Base-by-base conservation (phyloP, 2,888 invertebrate species). In the Microdon myrmicae region DNA sequence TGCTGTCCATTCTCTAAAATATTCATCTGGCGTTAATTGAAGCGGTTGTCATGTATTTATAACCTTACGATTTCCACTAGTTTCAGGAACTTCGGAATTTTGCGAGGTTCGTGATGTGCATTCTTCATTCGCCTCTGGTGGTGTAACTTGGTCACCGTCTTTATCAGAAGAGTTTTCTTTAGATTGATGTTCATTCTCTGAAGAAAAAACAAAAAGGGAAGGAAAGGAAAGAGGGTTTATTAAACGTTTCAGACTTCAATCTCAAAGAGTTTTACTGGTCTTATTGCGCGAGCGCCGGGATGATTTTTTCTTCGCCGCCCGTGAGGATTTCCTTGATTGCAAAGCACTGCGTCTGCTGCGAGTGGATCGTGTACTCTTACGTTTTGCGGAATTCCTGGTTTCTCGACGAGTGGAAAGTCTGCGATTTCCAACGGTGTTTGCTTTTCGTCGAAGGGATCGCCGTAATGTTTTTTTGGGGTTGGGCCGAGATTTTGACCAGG, bases 391-490 rank as follows among this genome's bases (percentile, higher is more conserved):
- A 12, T 32, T 12, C 13, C 35, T 13, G 4, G 28, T 9, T 20
- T 58, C 51, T 16, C 51, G 58, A 2, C 58, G 51, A 9, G 51
- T 25, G 26, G 45, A 51, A 14, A 51, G 29, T 20, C 49, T 39
- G 17, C 55, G 55, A 17, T 13, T 44, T 13, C 4, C 43, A 13
- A 51, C 32, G 25, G 47, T 32, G 43, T 14, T 61, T 20, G 34
- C 14, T 9, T 58, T 64, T 43, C 38, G 58, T 19, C 58, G 64
- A 58, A 56, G 64, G 64, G 64, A 58, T 47, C 64, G 58, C 47
- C 58, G 56, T 6, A 64, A 34, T 64, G 64, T 58, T 26, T 58
- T 56, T 41, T 64, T 64, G 23, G 45, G 51, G 45, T 38, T 58
- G 32, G 58, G 58, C 2, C 58, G 45, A 2, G 64, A 49, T 19